A percentile compares a stretch with the other conserved stretches of the same genome.
phyloP scores from a whole-genome alignment of 2,888 invertebrate species.

The Alentia gelatinosa region DNA sequence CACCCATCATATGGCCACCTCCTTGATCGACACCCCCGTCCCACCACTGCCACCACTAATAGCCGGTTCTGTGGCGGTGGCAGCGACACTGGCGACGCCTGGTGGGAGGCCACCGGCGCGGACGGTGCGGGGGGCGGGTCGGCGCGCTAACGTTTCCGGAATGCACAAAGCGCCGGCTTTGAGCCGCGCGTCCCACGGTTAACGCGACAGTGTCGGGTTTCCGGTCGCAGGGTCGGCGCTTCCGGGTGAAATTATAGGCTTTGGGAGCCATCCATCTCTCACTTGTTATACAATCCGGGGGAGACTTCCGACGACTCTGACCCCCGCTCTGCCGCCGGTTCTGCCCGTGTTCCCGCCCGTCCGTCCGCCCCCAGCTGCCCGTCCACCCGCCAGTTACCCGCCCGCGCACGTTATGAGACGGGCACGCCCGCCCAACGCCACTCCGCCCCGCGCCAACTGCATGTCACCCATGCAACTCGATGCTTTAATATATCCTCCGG shows the following conservation, averaged over 20 bases:
- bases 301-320: no score
- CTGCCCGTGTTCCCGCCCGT: no score
- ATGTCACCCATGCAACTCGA: no score
- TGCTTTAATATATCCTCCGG: no score
- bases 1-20: background rate
- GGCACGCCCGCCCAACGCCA: background rate
- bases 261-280: background rate
- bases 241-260: conserved; percentile 26
- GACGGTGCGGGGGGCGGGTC: background rate
- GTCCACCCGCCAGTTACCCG: background rate
- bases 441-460: background rate
- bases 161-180: background rate
- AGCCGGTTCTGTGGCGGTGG: background rate
- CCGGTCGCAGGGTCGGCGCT: conserved; percentile 30
- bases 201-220: conserved; percentile 5
- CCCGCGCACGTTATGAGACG: background rate
- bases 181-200: no score
- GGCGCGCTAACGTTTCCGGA: background rate
- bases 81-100: no score
- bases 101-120: no score
- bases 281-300: conserved; percentile 21
- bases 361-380: no score
- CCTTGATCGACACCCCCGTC: background rate
- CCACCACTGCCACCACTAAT: background rate
- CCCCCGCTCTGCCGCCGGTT: no score